Evolutionary conservation across 2,113 vertebrate species (phyloP).

Genomic region (Cyprinus carpio): DNA sequence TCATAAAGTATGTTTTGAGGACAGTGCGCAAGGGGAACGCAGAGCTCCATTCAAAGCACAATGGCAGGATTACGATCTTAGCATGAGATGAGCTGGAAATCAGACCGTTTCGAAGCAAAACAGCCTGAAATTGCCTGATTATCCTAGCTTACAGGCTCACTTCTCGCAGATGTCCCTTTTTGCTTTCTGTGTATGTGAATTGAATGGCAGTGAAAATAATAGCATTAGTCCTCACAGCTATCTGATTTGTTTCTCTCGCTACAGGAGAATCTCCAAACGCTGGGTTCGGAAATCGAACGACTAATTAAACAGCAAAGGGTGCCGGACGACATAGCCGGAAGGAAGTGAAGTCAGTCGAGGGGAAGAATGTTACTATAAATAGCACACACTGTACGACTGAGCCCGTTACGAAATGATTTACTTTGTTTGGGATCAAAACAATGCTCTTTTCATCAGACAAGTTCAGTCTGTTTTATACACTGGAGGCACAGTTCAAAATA

Average conservation of each 20-base stretch:
- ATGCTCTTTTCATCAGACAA: not conserved
- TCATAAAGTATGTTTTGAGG: constrained; percentile 26
- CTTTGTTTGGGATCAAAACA: constrained; percentile 3
- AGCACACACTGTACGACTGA: not conserved
- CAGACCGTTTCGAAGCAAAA: constrained; percentile 34
- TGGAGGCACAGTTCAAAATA: not conserved
- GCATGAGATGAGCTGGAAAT: constrained; percentile 32
- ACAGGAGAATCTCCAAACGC: constrained; percentile 95
- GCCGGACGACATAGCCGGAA: constrained; percentile 74
- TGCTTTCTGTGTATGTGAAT: not conserved
- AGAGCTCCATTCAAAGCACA: constrained; percentile 22
- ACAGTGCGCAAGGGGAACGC: not conserved
- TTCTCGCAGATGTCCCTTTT: not conserved
- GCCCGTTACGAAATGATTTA: constrained; percentile 25
- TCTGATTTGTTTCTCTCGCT: constrained; percentile 3
- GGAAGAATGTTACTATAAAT: not conserved
- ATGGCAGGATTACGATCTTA: constrained; percentile 34
- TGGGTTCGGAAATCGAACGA: constrained; percentile 94
- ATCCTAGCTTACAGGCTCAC: constrained; percentile 22
- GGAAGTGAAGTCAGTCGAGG: constrained; percentile 63
- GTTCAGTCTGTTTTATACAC: not conserved
- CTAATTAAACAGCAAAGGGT: constrained; percentile 91
- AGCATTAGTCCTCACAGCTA: not conserved
- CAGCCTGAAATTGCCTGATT: constrained; percentile 7
- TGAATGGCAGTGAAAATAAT: not conserved